Evolutionary conservation across 53 echinoderm and acorn worm species (phyloP).

Genomic region (Stichopus horrens): DNA sequence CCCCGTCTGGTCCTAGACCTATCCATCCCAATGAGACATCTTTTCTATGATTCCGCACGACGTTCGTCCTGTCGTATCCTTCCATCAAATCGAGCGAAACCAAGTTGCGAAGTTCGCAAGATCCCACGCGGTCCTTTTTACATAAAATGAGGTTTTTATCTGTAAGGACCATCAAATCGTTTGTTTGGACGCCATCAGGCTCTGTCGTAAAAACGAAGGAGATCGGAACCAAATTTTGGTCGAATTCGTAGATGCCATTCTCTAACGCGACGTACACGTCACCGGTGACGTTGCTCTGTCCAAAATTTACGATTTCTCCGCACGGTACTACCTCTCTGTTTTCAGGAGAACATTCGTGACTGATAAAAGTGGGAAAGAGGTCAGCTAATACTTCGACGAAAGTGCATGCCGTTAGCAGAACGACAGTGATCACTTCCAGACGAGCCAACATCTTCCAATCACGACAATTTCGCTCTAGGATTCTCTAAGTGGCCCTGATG

Average conservation of each 20-base stretch:
- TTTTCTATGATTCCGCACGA: neutral
- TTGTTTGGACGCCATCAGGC: neutral
- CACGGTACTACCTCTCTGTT: neutral
- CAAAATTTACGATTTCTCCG: neutral
- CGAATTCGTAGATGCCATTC: conserved; percentile 16
- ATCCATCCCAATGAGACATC: neutral
- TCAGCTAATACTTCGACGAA: too few relatives aligned
- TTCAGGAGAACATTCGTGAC: neutral
- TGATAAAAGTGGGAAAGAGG: neutral
- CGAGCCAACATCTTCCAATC: too few relatives aligned
- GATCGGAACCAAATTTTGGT: neutral
- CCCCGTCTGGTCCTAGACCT: neutral
- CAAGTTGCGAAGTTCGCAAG: conserved; percentile 6
- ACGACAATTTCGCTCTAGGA: too few relatives aligned
- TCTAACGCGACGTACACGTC: neutral
- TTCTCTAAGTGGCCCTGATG: too few relatives aligned
- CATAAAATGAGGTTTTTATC: neutral
- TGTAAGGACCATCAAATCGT: neutral
- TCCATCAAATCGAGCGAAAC: neutral
- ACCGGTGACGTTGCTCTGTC: neutral
- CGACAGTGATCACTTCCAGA: too few relatives aligned
- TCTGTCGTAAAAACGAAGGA: conserved; percentile 2
- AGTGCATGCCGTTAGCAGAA: too few relatives aligned
- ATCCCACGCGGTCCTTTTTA: neutral
- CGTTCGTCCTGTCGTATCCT: neutral